A percentile compares a stretch with the other conserved stretches of the same genome.
Evolutionary conservation across 1,140 invertebrate genomes (phyloP).

Genomic region (Drosophila watanabei): DNA sequence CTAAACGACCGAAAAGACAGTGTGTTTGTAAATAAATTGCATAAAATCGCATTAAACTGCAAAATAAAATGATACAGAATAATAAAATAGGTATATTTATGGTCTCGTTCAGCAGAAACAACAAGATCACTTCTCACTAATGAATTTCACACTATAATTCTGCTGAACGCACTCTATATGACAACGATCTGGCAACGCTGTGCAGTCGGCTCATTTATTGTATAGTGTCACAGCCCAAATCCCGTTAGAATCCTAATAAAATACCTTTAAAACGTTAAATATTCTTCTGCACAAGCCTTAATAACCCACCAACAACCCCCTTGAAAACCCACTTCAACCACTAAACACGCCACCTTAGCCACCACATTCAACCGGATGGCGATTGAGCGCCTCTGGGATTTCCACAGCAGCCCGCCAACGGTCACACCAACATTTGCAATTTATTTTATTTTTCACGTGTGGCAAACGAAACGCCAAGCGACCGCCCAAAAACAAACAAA

Average conservation of each 20-base stretch:
- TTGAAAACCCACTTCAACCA: background rate
- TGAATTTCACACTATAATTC: too few relatives aligned
- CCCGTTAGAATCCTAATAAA: background rate
- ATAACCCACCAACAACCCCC: background rate
- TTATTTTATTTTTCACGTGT: conserved; percentile 46
- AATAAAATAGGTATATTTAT: too few relatives aligned
- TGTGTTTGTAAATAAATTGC: too few relatives aligned
- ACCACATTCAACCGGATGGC: conserved; percentile 11
- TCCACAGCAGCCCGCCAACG: background rate
- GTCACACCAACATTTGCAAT: conserved; percentile 20
- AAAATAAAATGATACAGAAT: too few relatives aligned
- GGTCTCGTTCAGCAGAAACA: too few relatives aligned
- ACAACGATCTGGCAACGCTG: too few relatives aligned
- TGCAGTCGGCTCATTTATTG: too few relatives aligned
- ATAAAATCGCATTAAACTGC: too few relatives aligned
- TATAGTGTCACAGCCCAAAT: too few relatives aligned
- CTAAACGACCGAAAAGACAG: too few relatives aligned
- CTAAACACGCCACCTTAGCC: background rate
- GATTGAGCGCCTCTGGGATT: background rate
- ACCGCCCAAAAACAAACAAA: conserved; percentile 37
- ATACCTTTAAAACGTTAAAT: background rate
- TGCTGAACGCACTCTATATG: too few relatives aligned
- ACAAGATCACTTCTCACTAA: too few relatives aligned
- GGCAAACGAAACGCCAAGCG: conserved; percentile 22
- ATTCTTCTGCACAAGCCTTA: background rate